These are phyloP conservation scores for Caenorhabditis uteleia DNA, from an alignment of 2,888 invertebrate genomes.

Conservation along the genomic window DNA sequence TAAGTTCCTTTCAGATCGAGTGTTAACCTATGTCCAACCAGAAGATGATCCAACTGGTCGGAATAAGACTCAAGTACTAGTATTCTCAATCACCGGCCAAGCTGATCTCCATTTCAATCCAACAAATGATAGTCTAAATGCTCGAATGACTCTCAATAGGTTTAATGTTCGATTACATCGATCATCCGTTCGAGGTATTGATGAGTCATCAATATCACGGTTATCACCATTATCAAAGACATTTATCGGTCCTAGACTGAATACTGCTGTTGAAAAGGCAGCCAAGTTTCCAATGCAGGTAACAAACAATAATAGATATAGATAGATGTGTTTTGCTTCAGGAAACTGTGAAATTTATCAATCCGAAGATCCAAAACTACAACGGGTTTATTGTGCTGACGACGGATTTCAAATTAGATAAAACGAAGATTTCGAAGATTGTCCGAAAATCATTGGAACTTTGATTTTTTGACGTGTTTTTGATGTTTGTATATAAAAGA, in stretches of 20 bases:
- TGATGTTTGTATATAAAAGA: too few relatives aligned
- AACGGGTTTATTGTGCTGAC: conserved; percentile 62
- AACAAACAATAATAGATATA: not conserved
- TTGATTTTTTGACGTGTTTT: not conserved
- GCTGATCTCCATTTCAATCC: conserved; percentile 61
- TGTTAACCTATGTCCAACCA: conserved; percentile 58
- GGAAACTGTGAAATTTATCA: conserved; percentile 61
- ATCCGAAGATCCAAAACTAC: conserved; percentile 53
- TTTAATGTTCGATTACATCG: conserved; percentile 62
- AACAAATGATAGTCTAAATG: conserved; percentile 51
- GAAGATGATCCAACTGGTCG: conserved; percentile 26
- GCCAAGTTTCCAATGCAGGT: conserved; percentile 66
- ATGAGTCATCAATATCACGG: conserved; percentile 58
- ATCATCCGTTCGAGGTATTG: conserved; percentile 57
- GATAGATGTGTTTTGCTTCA: too few relatives aligned
- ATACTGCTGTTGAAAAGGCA: conserved; percentile 59
- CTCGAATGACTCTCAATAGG: conserved; percentile 61
- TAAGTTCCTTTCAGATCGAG: conserved; percentile 52
- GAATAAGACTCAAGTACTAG: conserved; percentile 55
- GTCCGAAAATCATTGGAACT: conserved; percentile 54
- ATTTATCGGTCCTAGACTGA: conserved; percentile 63
- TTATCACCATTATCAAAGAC: conserved; percentile 67
- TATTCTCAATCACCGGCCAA: conserved; percentile 64
- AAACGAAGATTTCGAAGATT: conserved; percentile 50
- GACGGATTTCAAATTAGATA: conserved; percentile 62